Evolutionary conservation across 2,797 vertebrate genomes (phyloP).

Genomic region (Ispidina lecontei): DNA sequence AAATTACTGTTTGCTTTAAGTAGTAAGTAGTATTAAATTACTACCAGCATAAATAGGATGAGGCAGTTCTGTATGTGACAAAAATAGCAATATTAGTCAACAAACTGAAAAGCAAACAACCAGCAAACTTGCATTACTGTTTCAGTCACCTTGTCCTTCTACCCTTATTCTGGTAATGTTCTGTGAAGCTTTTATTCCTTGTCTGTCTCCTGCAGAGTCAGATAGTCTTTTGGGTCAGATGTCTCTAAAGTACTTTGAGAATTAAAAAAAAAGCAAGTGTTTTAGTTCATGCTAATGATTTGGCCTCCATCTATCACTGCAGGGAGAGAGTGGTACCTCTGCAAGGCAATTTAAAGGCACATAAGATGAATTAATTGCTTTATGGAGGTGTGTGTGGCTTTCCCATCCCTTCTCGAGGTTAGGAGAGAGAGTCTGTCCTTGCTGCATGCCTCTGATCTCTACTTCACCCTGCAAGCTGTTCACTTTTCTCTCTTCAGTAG

Average conservation of each 20-base stretch:
- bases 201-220: background rate
- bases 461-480: background rate
- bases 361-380: background rate
- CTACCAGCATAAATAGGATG: background rate
- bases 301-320: background rate
- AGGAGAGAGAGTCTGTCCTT: background rate
- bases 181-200: background rate
- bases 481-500: background rate
- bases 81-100: background rate
- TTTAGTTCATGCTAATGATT: constrained; percentile 3
- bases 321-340: background rate
- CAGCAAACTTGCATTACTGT: background rate
- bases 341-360: background rate
- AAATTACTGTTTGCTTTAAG: background rate
- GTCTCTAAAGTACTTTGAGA: background rate
- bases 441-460: background rate
- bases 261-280: background rate
- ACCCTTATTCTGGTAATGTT: background rate
- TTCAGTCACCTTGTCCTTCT: background rate
- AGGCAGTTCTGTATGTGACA: background rate
- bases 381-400: background rate
- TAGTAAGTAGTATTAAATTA: background rate
- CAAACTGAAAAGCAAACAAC: background rate
- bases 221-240: background rate
- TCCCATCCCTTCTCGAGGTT: background rate